Evolutionary conservation across 1,140 invertebrate genomes (phyloP).

Genomic region (Pissodes strobi): DNA sequence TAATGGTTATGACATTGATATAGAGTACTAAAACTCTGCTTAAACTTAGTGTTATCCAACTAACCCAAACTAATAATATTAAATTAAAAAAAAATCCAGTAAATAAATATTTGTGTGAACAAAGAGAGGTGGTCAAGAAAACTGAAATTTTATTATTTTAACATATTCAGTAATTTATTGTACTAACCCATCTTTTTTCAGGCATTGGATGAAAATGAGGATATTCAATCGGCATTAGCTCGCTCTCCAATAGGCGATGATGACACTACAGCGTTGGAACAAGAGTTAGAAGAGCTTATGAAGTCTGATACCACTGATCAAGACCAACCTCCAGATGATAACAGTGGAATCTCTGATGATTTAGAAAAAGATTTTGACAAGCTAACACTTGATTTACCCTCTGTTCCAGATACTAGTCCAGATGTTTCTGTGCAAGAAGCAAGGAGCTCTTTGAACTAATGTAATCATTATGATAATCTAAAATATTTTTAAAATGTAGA

Average conservation of each 20-base stretch:
- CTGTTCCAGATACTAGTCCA: conserved; percentile 37
- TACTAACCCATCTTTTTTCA: no score
- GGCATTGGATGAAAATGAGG: conserved; percentile 54
- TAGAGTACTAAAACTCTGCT: conserved; percentile 1
- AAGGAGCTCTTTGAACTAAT: neutral
- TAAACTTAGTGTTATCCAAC: no score
- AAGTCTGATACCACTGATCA: conserved; percentile 27
- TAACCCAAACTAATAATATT: no score
- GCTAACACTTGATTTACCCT: conserved; percentile 40
- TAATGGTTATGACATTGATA: conserved; percentile 39
- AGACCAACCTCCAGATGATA: conserved; percentile 28
- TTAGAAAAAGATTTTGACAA: conserved; percentile 39
- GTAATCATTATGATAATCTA: neutral
- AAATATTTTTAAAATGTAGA: neutral
- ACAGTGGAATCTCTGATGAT: conserved; percentile 34
- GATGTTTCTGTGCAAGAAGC: conserved; percentile 22
- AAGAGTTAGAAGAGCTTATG: conserved; percentile 53
- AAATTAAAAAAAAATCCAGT: no score
- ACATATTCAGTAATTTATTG: no score
- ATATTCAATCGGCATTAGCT: conserved; percentile 53
- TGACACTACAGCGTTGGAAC: conserved; percentile 52
- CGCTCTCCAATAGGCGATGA: conserved; percentile 37
- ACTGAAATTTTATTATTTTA: no score
- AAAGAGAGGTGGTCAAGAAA: no score
- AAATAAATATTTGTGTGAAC: no score